Evolutionary conservation across 2,797 vertebrate species (phyloP), one percentile per base, ranked within the genome.

Genomic region (Parauchenoglanis ngamensis): DNA sequence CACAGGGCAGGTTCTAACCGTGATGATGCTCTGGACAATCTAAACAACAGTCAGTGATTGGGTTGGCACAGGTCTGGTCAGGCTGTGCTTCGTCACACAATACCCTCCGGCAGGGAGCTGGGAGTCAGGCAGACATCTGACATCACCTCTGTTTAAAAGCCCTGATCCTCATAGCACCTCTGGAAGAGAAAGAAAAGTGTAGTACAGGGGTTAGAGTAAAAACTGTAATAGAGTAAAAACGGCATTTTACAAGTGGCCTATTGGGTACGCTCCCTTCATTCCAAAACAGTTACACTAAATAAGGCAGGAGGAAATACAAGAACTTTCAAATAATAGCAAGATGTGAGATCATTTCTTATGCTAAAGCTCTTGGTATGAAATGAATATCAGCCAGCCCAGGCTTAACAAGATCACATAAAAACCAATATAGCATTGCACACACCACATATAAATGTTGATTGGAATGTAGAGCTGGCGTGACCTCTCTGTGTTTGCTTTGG

Each of bases 121-220:
- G 89, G 86, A 56, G 49, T 56, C 65, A 56, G 19, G 40, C 68
- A 68, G 73, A 73, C 46, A 21, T 63, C 57, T n/a, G 17, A 67
- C 61, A 76, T 77, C 46, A 44, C 25, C 44, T 86, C 79, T 13
- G 65, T 86, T 72, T 54, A 85, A 72, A 7, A 63, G 92, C 86
- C 87, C 65, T 54, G 54, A 85, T 46, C 67, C 89, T 96, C 92
- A 96, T 91, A 96, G 95, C 89, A 96, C 95, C 86, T 96, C 96
- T 96, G 93, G 17, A 87, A 52, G 49, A 87, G 8, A 77, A 19
- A 72, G n/a, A 76, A 61, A 83, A 81, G 72, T n/a, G 86, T 83
- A 86, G 79, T 13, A 13, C 40, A 15, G 28, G 65, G 65, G 63
- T 81, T 86, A 87, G 76, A 73, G 17, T 12, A 40, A 7, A 19